Evolutionary conservation across 2,888 invertebrate genomes (phyloP).

Genomic region (Cancer borealis): DNA sequence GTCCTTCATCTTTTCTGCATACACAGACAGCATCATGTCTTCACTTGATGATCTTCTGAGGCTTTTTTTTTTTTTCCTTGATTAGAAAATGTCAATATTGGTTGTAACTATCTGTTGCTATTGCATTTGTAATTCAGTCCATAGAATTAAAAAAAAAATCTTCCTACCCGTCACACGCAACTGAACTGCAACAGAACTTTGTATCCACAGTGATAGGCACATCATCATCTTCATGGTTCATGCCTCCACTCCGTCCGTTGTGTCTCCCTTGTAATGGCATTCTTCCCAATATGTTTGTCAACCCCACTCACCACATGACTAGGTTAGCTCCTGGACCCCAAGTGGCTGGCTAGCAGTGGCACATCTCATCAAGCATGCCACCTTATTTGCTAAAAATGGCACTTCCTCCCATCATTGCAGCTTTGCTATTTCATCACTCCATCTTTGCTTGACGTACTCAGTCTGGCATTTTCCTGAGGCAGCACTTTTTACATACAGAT

Average conservation of each 20-base stretch:
- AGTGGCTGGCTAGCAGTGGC: conserved; percentile 71
- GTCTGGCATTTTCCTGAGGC: conserved; percentile 73
- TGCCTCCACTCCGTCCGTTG: conserved; percentile 55
- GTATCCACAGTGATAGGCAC: conserved; percentile 40
- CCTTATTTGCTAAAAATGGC: conserved; percentile 74
- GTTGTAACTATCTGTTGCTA: background rate
- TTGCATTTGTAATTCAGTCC: background rate
- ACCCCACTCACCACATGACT: conserved; percentile 74
- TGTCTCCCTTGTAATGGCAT: conserved; percentile 63
- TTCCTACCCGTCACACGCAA: conserved; percentile 26
- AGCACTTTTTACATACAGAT: conserved; percentile 65
- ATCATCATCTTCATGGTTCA: conserved; percentile 11
- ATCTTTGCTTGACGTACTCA: conserved; percentile 59
- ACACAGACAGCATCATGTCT: background rate
- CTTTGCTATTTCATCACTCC: conserved; percentile 62
- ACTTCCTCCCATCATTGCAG: conserved; percentile 67
- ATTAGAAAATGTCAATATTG: background rate
- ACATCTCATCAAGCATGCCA: conserved; percentile 57
- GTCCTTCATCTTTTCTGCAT: conserved; percentile 24
- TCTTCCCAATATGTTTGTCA: conserved; percentile 64
- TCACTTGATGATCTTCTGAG: background rate
- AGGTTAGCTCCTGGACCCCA: conserved; percentile 73
- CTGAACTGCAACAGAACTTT: conserved; percentile 49
- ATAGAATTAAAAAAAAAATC: conserved; percentile 45
- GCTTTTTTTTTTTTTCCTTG: background rate